Conservation (phyloP, 2,113 vertebrate genomes). For the Hydropotes inermis region DNA sequence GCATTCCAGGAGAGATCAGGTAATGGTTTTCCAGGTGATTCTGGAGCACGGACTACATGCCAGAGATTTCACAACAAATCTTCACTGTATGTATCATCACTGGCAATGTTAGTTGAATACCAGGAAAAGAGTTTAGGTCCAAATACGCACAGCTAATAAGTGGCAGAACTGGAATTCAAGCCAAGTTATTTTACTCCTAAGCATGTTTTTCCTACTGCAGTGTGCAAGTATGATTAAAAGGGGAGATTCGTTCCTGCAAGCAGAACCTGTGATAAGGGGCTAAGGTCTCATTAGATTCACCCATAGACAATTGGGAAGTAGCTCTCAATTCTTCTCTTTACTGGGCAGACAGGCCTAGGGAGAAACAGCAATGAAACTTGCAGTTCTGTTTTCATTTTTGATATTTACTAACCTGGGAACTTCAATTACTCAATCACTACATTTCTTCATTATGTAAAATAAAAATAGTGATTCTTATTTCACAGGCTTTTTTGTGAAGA, state of each 20-base stretch:
- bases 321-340: background rate
- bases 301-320: background rate
- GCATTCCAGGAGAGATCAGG: background rate
- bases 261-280: background rate
- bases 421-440: background rate
- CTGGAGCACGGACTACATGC: background rate
- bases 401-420: background rate
- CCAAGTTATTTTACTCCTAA: background rate
- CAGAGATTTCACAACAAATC: background rate
- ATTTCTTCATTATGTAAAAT: background rate
- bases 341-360: background rate
- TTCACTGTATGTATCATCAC: background rate
- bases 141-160: background rate
- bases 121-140: background rate
- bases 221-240: background rate
- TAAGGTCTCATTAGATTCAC: background rate
- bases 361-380: background rate
- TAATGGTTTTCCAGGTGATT: background rate
- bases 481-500: background rate
- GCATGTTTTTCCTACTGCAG: background rate
- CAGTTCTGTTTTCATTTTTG: background rate
- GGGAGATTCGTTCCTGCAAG: background rate
- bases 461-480: background rate
- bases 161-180: background rate
- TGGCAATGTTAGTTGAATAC: background rate